phyloP scores from a whole-genome alignment of 2,888 invertebrate genomes.

The Parnassius orleans region DNA sequence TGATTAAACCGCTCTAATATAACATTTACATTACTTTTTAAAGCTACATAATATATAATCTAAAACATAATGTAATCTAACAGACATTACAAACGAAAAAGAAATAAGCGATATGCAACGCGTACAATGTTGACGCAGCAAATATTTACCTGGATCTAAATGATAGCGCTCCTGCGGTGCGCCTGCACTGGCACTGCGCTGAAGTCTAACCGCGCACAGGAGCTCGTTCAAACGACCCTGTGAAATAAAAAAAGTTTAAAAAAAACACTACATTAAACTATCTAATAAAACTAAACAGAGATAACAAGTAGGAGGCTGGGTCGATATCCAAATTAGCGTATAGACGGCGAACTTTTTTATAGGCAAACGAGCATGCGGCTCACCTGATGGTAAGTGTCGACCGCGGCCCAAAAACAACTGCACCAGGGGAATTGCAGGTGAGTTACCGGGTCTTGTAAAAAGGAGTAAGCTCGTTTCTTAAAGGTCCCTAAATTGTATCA shows the following conservation, averaged over 20 bases:
- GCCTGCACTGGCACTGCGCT: slow-evolving; percentile 82
- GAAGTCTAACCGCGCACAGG: slow-evolving; percentile 91
- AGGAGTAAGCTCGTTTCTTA: too few relatives aligned
- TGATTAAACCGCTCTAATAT: not conserved
- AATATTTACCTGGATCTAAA: slow-evolving; percentile 83
- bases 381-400: too few relatives aligned
- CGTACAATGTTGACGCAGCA: slow-evolving; percentile 7
- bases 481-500: too few relatives aligned
- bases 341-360: too few relatives aligned
- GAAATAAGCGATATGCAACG: not conserved
- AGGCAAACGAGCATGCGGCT: too few relatives aligned
- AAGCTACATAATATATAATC: not conserved
- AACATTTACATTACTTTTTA: not conserved
- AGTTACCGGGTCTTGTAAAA: too few relatives aligned
- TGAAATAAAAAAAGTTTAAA: not conserved
- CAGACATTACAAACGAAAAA: not conserved
- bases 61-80: not conserved
- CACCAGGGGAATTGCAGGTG: too few relatives aligned
- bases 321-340: too few relatives aligned
- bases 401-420: too few relatives aligned
- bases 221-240: slow-evolving; percentile 95
- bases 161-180: slow-evolving; percentile 87
- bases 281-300: too few relatives aligned
- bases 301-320: too few relatives aligned
- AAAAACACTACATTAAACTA: too few relatives aligned